phyloP scores from a whole-genome alignment of 2,888 invertebrate species.

The Pycnomerus fuliginosus region DNA sequence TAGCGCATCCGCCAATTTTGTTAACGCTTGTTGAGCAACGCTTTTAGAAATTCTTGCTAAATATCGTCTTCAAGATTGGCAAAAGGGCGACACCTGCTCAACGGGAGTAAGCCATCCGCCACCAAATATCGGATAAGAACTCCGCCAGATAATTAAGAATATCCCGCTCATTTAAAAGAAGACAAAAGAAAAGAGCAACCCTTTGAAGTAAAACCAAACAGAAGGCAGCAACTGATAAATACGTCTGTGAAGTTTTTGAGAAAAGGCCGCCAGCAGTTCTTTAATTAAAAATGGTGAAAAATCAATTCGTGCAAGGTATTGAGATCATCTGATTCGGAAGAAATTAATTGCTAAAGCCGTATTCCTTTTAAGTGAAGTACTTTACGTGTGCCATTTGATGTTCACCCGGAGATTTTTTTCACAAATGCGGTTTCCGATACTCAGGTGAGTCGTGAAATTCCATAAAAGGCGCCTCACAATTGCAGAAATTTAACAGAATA shows the following conservation, averaged over 20 bases:
- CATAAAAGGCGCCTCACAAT: conserved; percentile 4
- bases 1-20: too few relatives aligned
- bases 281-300: conserved; percentile 46
- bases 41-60: too few relatives aligned
- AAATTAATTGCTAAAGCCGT: conserved; percentile 43
- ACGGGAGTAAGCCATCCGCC: conserved; percentile 5
- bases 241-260: conserved; percentile 28
- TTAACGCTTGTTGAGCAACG: too few relatives aligned
- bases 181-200: conserved; percentile 42
- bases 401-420: conserved; percentile 4
- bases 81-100: too few relatives aligned
- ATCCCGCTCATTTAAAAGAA: conserved; percentile 29
- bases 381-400: conserved; percentile 16
- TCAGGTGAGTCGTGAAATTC: conserved; percentile 4
- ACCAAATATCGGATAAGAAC: too few relatives aligned
- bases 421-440: too few relatives aligned
- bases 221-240: conserved; percentile 42
- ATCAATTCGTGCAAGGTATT: conserved; percentile 45
- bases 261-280: conserved; percentile 33
- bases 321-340: conserved; percentile 47
- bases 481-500: conserved; percentile 6
- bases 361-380: conserved; percentile 10
- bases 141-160: conserved; percentile 17
- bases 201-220: conserved; percentile 43
- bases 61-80: too few relatives aligned